Conservation (phyloP, 1,140 invertebrate species). For the Diabrotica undecimpunctata region DNA sequence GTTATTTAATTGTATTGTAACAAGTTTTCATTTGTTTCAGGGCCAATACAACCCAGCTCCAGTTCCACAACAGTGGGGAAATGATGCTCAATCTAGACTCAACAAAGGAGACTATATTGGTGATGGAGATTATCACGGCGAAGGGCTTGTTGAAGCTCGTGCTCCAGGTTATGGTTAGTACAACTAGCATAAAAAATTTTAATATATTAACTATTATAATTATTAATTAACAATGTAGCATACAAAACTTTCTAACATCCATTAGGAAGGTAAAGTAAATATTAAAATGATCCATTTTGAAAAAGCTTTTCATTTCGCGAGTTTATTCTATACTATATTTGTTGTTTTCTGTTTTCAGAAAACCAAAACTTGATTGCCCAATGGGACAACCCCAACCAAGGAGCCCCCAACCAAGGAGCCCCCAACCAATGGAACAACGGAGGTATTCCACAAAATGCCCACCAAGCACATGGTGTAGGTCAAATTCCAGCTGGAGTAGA, state of each 20-base stretch:
- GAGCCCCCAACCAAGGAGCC: background rate
- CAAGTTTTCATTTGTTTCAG: conserved; percentile 9
- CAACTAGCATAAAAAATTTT: background rate
- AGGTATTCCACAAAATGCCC: conserved; percentile 26
- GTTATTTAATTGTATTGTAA: conserved; percentile 12
- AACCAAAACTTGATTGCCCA: background rate
- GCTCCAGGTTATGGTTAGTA: conserved; percentile 28
- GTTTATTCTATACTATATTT: background rate
- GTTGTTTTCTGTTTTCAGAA: conserved; percentile 2
- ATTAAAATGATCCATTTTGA: no score
- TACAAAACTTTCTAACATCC: no score
- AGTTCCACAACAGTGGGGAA: conserved; percentile 27
- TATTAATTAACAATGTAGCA: no score
- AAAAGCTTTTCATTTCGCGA: no score
- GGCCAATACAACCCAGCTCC: conserved; percentile 3
- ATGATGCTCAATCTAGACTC: conserved; percentile 34
- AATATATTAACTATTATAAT: no score
- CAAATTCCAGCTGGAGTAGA: conserved; percentile 54
- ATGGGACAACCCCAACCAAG: background rate
- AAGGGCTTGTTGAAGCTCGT: conserved; percentile 51
- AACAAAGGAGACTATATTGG: conserved; percentile 44
- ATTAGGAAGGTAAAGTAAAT: no score
- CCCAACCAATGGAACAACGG: conserved; percentile 18
- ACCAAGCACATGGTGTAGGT: conserved; percentile 35
- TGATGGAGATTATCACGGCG: conserved; percentile 48